Evolutionary conservation across 2,113 vertebrate genomes (phyloP).

Genomic region (Percopsis transmontana): DNA sequence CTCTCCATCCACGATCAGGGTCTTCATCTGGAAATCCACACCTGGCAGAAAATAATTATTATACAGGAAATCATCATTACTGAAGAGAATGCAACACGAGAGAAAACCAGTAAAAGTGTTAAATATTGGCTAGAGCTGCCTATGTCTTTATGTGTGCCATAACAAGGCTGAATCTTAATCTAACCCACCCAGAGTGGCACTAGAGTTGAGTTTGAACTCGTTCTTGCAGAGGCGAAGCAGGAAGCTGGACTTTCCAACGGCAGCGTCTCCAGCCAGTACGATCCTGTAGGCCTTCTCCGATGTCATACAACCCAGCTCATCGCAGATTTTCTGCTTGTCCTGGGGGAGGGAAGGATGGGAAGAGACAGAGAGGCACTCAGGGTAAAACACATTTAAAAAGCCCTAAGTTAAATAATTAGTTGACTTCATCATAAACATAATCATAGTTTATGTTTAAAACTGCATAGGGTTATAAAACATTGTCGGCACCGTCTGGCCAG

Average conservation of each 20-base stretch:
- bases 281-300: constrained; percentile 92
- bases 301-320: constrained; percentile 65
- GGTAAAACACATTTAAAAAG: neutral
- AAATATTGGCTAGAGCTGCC: too few species aligned
- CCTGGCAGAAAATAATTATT: constrained; percentile 68
- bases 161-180: neutral
- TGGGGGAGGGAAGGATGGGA: constrained; percentile 21
- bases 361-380: neutral
- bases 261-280: constrained; percentile 91
- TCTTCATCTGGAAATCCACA: constrained; percentile 97
- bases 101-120: too few species aligned
- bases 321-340: constrained; percentile 57
- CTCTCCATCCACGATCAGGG: constrained; percentile 91
- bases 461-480: too few species aligned
- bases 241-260: constrained; percentile 97
- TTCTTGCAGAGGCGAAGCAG: constrained; percentile 95
- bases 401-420: too few species aligned
- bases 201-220: constrained; percentile 88
- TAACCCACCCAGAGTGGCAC: constrained; percentile 86
- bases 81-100: too few species aligned
- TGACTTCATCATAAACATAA: too few species aligned
- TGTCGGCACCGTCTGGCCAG: too few species aligned
- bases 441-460: too few species aligned
- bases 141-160: neutral
- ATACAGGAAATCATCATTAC: neutral